Evolutionary conservation across 2,113 vertebrate species (phyloP).

Genomic region (Heterochromis multidens): DNA sequence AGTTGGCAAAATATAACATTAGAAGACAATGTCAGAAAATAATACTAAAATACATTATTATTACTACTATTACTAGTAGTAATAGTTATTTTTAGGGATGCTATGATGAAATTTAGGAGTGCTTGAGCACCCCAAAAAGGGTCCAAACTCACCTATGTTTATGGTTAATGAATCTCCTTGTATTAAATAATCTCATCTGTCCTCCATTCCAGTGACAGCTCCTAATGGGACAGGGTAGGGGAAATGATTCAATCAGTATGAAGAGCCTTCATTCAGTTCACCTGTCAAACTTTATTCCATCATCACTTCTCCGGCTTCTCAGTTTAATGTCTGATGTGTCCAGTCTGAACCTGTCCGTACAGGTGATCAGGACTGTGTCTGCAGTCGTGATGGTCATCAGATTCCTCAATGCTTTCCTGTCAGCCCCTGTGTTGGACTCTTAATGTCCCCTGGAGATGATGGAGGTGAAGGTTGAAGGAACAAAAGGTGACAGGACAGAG

Average conservation of each 20-base stretch:
- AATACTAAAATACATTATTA: no score
- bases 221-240: not conserved
- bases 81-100: no score
- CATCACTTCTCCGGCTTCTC: constrained; percentile 23
- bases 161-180: not conserved
- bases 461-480: constrained; percentile 45
- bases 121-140: no score
- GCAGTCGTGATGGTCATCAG: not conserved
- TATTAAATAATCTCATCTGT: not conserved
- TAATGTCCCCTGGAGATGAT: constrained; percentile 54
- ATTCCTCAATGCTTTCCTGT: constrained; percentile 31
- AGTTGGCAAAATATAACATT: no score
- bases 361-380: constrained; percentile 46
- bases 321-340: constrained; percentile 53
- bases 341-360: constrained; percentile 60
- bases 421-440: constrained; percentile 41
- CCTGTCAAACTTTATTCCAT: constrained; percentile 29
- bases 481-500: constrained; percentile 51
- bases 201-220: no score
- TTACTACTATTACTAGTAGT: no score
- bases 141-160: no score
- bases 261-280: constrained; percentile 43
- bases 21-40: no score
- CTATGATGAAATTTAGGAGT: no score
- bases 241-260: not conserved